Base-by-base conservation (phyloP, 64 coral and sea anemone genomes). In the Anthopleura sola region DNA sequence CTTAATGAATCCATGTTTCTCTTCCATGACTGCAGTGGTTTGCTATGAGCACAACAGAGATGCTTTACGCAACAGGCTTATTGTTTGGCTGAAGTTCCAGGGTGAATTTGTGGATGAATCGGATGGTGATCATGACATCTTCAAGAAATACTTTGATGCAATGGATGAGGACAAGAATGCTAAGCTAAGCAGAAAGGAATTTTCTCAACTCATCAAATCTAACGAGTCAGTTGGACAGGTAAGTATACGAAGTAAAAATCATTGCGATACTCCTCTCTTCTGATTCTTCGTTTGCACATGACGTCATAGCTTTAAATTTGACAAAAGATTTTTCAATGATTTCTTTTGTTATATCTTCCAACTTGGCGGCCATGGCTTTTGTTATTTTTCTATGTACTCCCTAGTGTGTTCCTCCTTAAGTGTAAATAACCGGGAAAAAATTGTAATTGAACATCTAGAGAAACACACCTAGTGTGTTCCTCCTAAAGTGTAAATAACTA, bases 31-130 rank as follows among this genome's bases (percentile, higher is more conserved):
- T 53, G 33, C n/a, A 90, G 88, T 90, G 36, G 88, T 91, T 50
- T 91, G 89, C 13, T 86, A 86, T 50, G 89, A 91, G 36, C 71
- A 69, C 58, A 68, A 91, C 36, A 83, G 89, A 39, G 55, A 91
- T 64, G 74, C 86, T 34, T 47, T 91, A 69, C 89, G 89, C 26
- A 81, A 51, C 29, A 78, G 74, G 75, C 47, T 91, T 28, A 91
- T 91, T 49, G 83, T 71, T 55, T 91, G 89, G 89, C 37, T 91
- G 34, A 89, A 26, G 19, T 75, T 46, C 13, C 32, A 71, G 44
- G 81, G 55, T 74, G 68, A 51, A 55, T 8, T 60, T 3, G 31
- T 83, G 28, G 68, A 83, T 46, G 71, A 51, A 26, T 18, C 74
- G 8, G 36, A 56, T 44, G 83, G 50, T 4, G 58, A 78, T 50